Base-by-base conservation (phyloP, 1,140 invertebrate species). In the Holcopasites calliopsidis region DNA sequence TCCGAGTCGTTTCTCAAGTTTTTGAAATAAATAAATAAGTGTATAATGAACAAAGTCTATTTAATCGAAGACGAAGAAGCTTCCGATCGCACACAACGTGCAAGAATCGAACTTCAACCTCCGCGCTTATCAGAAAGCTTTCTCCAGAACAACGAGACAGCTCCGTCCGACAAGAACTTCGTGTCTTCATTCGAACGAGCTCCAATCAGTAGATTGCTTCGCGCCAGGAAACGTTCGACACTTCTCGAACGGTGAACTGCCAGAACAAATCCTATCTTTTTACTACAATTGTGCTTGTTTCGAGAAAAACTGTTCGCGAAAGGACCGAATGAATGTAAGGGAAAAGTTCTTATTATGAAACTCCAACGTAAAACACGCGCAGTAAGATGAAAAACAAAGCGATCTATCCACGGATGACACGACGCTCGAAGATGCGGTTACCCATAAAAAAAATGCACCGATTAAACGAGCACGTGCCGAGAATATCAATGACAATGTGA, bases 401-500 rank as follows among this genome's bases (percentile, higher is more conserved):
- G 54, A 55, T 11, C 10, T 44, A 28, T 44, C 31, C 21, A 28
- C 3, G 13, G 1, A 44, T 47, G 61, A 73, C 42, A 33, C 54
- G 33, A 68, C 16, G 26, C 18, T 62, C 55, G 8, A 54, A 79
- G 72, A 65, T 61, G 64, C 50, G 70, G 42, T 79, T 79, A 80
- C 16, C 52, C 75, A 16, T 47, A 28, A 38, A 62, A 76, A 79
- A 79, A 68, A 80, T 64, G 26, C 16, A 31, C 16, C 44, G 60
- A 64, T 76, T 49, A 42, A 38, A 21, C 47, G 42, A 26, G 26
- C 58, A 58, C 47, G 58, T 47, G 72, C 38, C 44, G 21, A 33
- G 60, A 74, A 58, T 81, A 81, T 76, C 58, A 54, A 70, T 76
- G n/a, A 35, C 79, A 69, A 68, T 49, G 31, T 70, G 26, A 75